Percentiles rank a stretch among this genome's conserved stretches.
phyloP scores from a whole-genome alignment of 2,113 vertebrate genomes.

The Megalops atlanticus region DNA sequence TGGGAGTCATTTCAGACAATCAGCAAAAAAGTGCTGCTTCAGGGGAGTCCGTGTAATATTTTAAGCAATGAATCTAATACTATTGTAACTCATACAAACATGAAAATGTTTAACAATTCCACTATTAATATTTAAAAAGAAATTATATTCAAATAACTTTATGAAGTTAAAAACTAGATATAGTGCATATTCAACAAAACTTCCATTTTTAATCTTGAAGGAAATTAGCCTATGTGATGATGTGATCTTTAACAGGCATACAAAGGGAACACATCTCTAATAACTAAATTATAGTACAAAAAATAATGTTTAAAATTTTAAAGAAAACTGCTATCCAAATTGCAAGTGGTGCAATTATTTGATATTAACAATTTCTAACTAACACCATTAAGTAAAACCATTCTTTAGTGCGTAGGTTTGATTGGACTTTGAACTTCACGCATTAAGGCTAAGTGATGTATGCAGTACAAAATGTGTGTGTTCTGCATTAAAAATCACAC shows the following conservation, averaged over 20 bases:
- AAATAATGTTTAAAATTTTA: neutral
- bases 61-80: slow-evolving; percentile 12
- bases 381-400: slow-evolving; percentile 7
- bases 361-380: neutral
- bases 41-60: neutral
- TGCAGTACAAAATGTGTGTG: neutral
- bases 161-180: slow-evolving; percentile 13
- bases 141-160: slow-evolving; percentile 11
- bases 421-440: slow-evolving; percentile 8
- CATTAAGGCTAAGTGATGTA: slow-evolving; percentile 27
- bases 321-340: neutral
- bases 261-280: neutral
- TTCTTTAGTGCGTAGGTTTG: neutral
- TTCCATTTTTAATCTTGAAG: neutral
- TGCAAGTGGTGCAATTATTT: slow-evolving; percentile 8
- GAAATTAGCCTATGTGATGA: slow-evolving; percentile 8
- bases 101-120: slow-evolving; percentile 18
- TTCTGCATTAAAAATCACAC: slow-evolving; percentile 5
- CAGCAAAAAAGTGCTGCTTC: slow-evolving; percentile 13
- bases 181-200: slow-evolving; percentile 22
- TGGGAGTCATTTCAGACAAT: slow-evolving; percentile 17
- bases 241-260: neutral
- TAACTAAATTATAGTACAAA: neutral
- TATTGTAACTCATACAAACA: slow-evolving; percentile 13
- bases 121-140: slow-evolving; percentile 18